These are phyloP conservation scores for Epirrhoe tristata DNA, from an alignment of 2,888 invertebrate species.

Conservation along the genomic window DNA sequence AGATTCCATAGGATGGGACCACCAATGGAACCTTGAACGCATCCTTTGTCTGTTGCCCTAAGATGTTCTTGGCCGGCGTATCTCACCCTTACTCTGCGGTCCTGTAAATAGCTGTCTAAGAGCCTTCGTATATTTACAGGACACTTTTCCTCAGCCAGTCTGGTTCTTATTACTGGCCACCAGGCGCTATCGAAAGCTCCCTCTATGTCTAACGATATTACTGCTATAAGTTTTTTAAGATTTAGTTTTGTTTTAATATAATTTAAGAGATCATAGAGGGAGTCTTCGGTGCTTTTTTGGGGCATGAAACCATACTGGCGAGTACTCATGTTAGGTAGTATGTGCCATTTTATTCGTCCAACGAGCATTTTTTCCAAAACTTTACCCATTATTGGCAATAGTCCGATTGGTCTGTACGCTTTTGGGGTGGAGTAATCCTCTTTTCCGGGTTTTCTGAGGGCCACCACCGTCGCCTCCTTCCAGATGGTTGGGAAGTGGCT, in stretches of 20 bases:
- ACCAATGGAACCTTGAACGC: no score
- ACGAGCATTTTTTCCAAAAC: constrained; percentile 17
- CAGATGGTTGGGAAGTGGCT: constrained; percentile 34
- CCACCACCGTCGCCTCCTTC: constrained; percentile 14
- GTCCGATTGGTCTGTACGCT: constrained; percentile 42
- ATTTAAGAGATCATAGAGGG: constrained; percentile 4
- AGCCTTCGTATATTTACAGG: no score
- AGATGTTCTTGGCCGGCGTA: no score
- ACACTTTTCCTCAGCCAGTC: no score
- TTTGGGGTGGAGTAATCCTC: constrained; percentile 31
- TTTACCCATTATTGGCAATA: constrained; percentile 41
- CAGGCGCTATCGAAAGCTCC: no score
- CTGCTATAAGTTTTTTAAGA: constrained; percentile 2
- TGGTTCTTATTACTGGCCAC: no score
- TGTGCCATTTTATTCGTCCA: constrained; percentile 5
- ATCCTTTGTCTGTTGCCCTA: no score
- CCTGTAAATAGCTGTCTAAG: no score
- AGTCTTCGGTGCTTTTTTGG: constrained; percentile 18
- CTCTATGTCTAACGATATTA: constrained; percentile 10
- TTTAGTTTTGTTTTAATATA: constrained; percentile 3
- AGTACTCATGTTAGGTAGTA: constrained; percentile 5
- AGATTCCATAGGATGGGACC: no score
- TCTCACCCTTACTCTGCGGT: no score
- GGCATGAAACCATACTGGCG: constrained; percentile 14
- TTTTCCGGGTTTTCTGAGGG: constrained; percentile 12